Evolutionary conservation across 2,888 invertebrate species (phyloP).

Genomic region (Acanthoscelides obtectus): DNA sequence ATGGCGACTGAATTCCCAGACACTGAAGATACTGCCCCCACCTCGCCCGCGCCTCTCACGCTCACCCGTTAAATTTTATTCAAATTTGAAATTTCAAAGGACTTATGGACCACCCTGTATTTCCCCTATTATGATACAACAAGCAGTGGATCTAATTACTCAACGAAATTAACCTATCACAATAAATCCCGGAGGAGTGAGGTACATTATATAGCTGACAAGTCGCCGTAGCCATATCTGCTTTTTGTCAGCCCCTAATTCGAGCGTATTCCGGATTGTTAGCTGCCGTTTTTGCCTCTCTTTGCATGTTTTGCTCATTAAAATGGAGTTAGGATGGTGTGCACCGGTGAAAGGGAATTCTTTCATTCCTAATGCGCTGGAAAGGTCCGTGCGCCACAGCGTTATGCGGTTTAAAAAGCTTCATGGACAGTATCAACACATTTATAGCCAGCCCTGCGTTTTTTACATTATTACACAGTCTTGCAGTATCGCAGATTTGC

Average conservation of each 20-base stretch:
- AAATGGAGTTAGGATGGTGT: neutral
- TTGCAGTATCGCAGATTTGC: too few species aligned
- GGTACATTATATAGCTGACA: neutral
- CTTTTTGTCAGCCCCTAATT: neutral
- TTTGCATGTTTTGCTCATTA: neutral
- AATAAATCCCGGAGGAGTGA: neutral
- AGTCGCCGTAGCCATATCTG: neutral
- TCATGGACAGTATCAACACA: neutral
- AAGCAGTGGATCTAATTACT: neutral
- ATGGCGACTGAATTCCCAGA: too few species aligned
- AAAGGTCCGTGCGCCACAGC: neutral
- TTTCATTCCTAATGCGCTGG: neutral
- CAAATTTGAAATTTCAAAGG: too few species aligned
- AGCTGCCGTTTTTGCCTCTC: neutral
- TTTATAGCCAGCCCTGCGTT: too few species aligned
- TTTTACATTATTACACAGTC: too few species aligned
- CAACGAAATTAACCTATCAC: neutral
- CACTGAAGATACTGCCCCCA: too few species aligned
- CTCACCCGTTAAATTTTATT: too few species aligned
- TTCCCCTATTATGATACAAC: neutral
- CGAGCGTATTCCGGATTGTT: neutral
- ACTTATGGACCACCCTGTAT: too few species aligned
- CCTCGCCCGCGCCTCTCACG: too few species aligned
- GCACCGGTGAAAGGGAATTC: neutral
- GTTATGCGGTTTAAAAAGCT: neutral